Evolutionary conservation across 2,797 vertebrate genomes (phyloP).

Genomic region (Thamnophis elegans): DNA sequence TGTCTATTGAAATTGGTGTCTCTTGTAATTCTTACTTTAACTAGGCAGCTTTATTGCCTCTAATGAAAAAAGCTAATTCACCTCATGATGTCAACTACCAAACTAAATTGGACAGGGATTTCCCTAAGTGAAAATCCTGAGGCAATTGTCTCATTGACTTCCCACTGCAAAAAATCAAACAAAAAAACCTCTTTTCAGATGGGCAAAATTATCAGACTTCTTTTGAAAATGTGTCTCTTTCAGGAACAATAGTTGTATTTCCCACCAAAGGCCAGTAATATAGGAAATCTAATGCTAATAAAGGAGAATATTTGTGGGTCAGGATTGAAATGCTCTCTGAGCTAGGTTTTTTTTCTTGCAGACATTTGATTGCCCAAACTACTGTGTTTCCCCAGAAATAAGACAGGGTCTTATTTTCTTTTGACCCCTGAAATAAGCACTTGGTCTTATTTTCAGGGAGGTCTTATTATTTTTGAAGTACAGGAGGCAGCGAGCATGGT

Average conservation of each 20-base stretch:
- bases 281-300: background rate
- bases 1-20: background rate
- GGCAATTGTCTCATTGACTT: background rate
- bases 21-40: background rate
- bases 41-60: background rate
- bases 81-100: background rate
- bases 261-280: background rate
- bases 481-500: too few species aligned
- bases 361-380: background rate
- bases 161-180: background rate
- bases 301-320: background rate
- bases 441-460: too few species aligned
- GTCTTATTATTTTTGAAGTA: too few species aligned
- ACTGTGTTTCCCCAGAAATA: too few species aligned
- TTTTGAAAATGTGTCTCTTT: background rate
- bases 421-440: too few species aligned
- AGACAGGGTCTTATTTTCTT: too few species aligned
- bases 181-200: background rate
- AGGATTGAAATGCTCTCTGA: background rate
- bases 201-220: background rate
- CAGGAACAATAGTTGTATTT: background rate
- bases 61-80: background rate
- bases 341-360: background rate
- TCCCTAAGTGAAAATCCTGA: background rate
- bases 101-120: background rate